These are phyloP conservation scores for Asobara japonica DNA, from an alignment of 1,140 invertebrate genomes.

Conservation along the genomic window DNA sequence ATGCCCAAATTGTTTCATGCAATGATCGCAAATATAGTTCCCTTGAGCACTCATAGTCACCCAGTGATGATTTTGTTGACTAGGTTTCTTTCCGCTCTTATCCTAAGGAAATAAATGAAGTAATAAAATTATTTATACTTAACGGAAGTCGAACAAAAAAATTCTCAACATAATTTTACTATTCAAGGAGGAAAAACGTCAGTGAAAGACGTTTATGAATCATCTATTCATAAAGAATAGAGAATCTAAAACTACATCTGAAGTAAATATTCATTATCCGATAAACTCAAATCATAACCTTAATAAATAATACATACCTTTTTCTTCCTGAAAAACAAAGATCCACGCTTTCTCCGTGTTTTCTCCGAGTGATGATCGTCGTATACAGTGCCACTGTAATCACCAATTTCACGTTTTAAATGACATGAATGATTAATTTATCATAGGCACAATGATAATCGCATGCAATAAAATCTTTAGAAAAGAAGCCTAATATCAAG, in stretches of 20 bases:
- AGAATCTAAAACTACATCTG: not conserved
- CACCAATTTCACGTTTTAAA: slow-evolving; percentile 10
- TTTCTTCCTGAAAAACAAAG: slow-evolving; percentile 89
- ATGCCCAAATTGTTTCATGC: slow-evolving; percentile 81
- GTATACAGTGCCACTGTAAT: slow-evolving; percentile 68
- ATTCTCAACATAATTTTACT: not conserved
- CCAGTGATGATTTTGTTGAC: slow-evolving; percentile 75
- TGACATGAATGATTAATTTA: not conserved
- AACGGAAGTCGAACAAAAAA: not conserved
- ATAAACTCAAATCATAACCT: not conserved
- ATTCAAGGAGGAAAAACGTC: not conserved
- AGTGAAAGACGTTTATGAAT: not conserved
- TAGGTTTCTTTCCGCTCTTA: slow-evolving; percentile 61
- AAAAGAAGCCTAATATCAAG: not conserved
- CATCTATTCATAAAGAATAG: not conserved
- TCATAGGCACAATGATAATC: not conserved
- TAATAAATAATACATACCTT: slow-evolving; percentile 68
- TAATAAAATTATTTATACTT: not conserved
- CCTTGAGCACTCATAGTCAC: slow-evolving; percentile 70
- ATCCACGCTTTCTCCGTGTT: slow-evolving; percentile 81
- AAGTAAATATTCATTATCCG: not conserved
- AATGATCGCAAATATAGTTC: slow-evolving; percentile 77
- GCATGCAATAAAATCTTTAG: not conserved
- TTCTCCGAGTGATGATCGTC: slow-evolving; percentile 83
- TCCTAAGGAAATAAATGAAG: slow-evolving; percentile 47